phyloP scores from a whole-genome alignment of 2,888 invertebrate species.

The Tetropium fuscum region DNA sequence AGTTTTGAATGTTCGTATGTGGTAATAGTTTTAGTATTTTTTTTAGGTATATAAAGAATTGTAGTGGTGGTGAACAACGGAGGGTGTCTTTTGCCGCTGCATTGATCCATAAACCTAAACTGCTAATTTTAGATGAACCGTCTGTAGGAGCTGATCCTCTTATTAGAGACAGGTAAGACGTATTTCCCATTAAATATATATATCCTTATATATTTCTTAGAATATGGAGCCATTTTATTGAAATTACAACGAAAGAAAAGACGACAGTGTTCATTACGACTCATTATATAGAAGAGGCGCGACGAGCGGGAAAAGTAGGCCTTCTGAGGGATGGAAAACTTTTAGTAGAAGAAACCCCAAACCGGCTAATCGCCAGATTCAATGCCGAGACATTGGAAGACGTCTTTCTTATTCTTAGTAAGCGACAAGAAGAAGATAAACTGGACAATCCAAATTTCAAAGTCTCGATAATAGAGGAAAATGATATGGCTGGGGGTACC shows the following conservation, averaged over 20 bases:
- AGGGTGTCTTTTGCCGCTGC: conserved; percentile 91
- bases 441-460: conserved; percentile 45
- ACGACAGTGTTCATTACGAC: conserved; percentile 92
- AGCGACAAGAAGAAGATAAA: conserved; percentile 69
- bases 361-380: conserved; percentile 75
- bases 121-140: conserved; percentile 92
- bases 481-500: too few relatives aligned
- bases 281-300: conserved; percentile 94
- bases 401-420: conserved; percentile 85
- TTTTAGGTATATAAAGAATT: conserved; percentile 71
- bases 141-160: conserved; percentile 96
- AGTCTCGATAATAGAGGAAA: too few relatives aligned
- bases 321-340: conserved; percentile 88
- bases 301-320: conserved; percentile 85
- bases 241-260: conserved; percentile 76
- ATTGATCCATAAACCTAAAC: conserved; percentile 87
- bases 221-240: conserved; percentile 88
- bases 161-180: conserved; percentile 79
- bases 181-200: too few relatives aligned
- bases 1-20: too few relatives aligned
- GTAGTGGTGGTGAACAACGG: conserved; percentile 92
- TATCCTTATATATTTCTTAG: conserved; percentile 70
- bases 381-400: conserved; percentile 85
- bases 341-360: conserved; percentile 87
- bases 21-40: too few relatives aligned